Evolutionary conservation across 1,140 invertebrate genomes (phyloP).

Genomic region (fruit fly (Drosophila melanogaster)): DNA sequence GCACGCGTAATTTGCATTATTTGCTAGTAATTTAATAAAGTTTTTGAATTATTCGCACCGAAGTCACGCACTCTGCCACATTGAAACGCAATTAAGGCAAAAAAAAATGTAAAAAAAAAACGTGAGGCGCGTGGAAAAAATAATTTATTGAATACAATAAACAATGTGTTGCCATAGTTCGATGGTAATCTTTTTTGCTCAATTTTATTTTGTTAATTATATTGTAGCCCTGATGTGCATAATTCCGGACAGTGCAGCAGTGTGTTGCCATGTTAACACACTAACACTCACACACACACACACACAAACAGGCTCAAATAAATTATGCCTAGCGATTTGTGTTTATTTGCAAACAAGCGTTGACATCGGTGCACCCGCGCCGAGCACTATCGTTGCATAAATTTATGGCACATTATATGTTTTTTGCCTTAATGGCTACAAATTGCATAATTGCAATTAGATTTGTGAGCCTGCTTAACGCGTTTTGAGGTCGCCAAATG

Average conservation of each 20-base stretch:
- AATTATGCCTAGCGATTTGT: constrained; percentile 71
- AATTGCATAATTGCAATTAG: constrained; percentile 82
- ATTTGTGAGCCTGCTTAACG: constrained; percentile 55
- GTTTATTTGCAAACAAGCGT: constrained; percentile 76
- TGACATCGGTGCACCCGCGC: constrained; percentile 31
- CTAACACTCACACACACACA: constrained; percentile 25
- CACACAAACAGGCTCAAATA: constrained; percentile 33
- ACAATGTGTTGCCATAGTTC: constrained; percentile 65
- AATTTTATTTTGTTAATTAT: constrained; percentile 46
- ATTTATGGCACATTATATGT: constrained; percentile 70
- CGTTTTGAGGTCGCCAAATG: constrained; percentile 38
- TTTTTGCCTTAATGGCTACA: constrained; percentile 54
- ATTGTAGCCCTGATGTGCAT: constrained; percentile 38
- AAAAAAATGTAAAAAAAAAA: constrained; percentile 17
- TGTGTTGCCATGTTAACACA: constrained; percentile 60
- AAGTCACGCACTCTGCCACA: constrained; percentile 63
- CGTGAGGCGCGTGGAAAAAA: constrained; percentile 26
- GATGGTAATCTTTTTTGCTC: constrained; percentile 32
- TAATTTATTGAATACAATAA: constrained; percentile 58
- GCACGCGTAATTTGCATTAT: constrained; percentile 61
- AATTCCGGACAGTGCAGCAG: constrained; percentile 17
- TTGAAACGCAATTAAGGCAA: constrained; percentile 49
- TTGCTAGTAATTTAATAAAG: constrained; percentile 69
- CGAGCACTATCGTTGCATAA: constrained; percentile 57
- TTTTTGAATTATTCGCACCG: constrained; percentile 44